Percentiles rank a stretch among this genome's conserved stretches.
Conservation (phyloP, 2,113 vertebrate species). For the crab-eating macaque (Macaca fascicularis) region T2T-MFA8v1.1 NC_088379.1:127227501-127228000, state of each 20-base stretch:
- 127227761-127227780: background rate
- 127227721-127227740: background rate
- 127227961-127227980: background rate
- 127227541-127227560: background rate
- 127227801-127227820: background rate
- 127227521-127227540: background rate
- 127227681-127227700: background rate
- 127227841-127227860: background rate
- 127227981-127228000: background rate
- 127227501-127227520: background rate
- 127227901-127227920: background rate
- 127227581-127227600: background rate
- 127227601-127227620: background rate
- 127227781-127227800: background rate
- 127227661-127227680: background rate
- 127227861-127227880: background rate
- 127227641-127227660: background rate
- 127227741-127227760: background rate
- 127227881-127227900: background rate
- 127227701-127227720: background rate
- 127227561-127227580: background rate
- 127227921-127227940: background rate
- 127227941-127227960: slow-evolving; percentile 6
- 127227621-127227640: background rate
- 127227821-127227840: background rate